These are phyloP conservation scores for Propithecus deckenii DNA, from an alignment of 2,797 vertebrate species.

Conservation along the genomic window DNA sequence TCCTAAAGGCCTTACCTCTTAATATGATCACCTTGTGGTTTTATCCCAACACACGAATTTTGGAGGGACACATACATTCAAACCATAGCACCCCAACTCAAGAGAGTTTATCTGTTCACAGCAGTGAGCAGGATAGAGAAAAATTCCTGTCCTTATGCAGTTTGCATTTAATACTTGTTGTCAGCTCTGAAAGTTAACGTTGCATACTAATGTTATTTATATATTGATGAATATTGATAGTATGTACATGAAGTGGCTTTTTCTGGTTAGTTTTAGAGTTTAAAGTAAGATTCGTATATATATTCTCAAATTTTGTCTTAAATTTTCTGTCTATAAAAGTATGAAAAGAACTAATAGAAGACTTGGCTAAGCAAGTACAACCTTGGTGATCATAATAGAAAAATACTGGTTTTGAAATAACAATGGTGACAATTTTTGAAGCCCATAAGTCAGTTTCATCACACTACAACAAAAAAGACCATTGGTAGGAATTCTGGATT, in stretches of 20 bases:
- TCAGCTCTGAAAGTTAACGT: background rate
- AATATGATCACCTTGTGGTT: background rate
- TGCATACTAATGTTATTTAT: background rate
- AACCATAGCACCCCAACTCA: background rate
- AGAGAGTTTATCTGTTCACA: background rate
- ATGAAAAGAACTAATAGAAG: background rate
- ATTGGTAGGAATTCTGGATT: background rate
- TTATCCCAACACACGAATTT: background rate
- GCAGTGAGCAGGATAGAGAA: background rate
- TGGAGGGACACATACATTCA: background rate
- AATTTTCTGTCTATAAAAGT: background rate
- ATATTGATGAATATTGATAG: background rate
- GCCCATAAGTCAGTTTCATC: background rate
- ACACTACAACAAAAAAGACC: background rate
- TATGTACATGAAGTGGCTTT: background rate
- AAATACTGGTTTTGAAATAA: conserved; percentile 37
- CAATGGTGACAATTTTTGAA: background rate
- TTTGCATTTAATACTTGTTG: conserved; percentile 6
- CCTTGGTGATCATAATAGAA: background rate
- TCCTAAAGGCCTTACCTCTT: background rate
- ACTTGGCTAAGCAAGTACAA: background rate
- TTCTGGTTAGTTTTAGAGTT: background rate
- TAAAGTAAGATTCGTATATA: background rate
- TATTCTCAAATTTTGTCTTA: conserved; percentile 38
- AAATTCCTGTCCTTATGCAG: background rate